phyloP scores from a whole-genome alignment of 2,888 invertebrate species.

The Agrotis clavis region DNA sequence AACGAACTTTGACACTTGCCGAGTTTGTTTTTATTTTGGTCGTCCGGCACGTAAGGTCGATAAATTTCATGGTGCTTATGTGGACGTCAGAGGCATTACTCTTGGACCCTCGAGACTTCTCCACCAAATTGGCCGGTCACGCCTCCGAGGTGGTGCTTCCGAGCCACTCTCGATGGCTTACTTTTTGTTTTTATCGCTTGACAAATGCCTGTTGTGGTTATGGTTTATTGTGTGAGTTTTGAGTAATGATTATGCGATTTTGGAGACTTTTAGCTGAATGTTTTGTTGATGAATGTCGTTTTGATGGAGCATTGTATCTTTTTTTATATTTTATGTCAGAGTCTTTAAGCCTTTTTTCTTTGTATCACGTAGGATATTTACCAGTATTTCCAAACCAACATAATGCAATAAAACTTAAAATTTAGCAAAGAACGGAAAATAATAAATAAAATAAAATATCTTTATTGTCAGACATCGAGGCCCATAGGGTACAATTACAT shows the following conservation, averaged over 20 bases:
- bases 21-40: conserved; percentile 83
- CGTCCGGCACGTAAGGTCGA: conserved; percentile 82
- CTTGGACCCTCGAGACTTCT: conserved; percentile 76
- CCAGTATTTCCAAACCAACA: no score
- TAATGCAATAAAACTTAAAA: no score
- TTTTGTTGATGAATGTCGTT: conserved; percentile 15
- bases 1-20: conserved; percentile 80
- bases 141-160: conserved; percentile 71
- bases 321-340: neutral
- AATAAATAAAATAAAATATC: no score
- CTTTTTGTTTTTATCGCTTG: conserved; percentile 69
- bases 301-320: neutral
- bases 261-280: conserved; percentile 13
- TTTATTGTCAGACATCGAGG: no score
- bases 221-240: conserved; percentile 60
- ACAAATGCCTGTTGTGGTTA: conserved; percentile 65
- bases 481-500: no score
- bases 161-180: conserved; percentile 66
- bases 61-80: conserved; percentile 86
- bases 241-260: conserved; percentile 53
- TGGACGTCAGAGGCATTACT: conserved; percentile 82
- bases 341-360: no score
- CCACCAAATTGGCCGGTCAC: conserved; percentile 81
- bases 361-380: no score
- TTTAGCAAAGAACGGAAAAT: no score